A percentile compares a stretch with the other conserved stretches of the same genome.
phyloP scores from a whole-genome alignment of 2,797 vertebrate species.

The Pelobates cultripes region DNA sequence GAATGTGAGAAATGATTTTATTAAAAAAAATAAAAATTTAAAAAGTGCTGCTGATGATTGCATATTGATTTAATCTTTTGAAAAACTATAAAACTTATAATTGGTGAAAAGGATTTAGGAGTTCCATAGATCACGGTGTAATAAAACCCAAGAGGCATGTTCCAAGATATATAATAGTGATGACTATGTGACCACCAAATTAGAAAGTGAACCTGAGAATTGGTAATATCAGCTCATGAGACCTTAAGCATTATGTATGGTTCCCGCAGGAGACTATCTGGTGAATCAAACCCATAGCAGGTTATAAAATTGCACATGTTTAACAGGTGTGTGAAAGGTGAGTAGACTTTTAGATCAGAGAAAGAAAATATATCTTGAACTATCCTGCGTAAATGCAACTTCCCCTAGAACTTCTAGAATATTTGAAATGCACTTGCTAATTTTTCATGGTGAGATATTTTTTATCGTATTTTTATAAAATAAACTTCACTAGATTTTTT shows the following conservation, averaged over 20 bases:
- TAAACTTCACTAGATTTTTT: no score
- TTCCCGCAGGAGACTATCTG: conserved; percentile 53
- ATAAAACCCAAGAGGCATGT: conserved; percentile 45
- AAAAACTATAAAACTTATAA: conserved; percentile 51
- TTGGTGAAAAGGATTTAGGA: conserved; percentile 52
- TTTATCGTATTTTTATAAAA: no score
- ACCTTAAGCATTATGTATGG: conserved; percentile 39
- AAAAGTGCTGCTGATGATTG: not conserved
- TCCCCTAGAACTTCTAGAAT: conserved; percentile 16
- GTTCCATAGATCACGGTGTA: conserved; percentile 49
- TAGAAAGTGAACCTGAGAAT: conserved; percentile 53
- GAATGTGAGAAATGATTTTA: not conserved
- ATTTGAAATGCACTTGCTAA: conserved; percentile 3
- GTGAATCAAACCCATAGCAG: conserved; percentile 43
- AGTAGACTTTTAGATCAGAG: conserved; percentile 43
- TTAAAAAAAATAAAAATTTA: not conserved
- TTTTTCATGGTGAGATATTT: not conserved
- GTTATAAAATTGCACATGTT: conserved; percentile 54
- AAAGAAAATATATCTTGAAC: conserved; percentile 34
- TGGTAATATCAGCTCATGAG: conserved; percentile 46
- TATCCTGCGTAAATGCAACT: conserved; percentile 32
- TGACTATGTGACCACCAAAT: conserved; percentile 48
- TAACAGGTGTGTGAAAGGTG: conserved; percentile 50
- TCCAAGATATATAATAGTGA: conserved; percentile 48
- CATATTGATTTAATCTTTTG: conserved; percentile 35